These are phyloP conservation scores for Alosa sapidissima DNA, from an alignment of 2,797 vertebrate genomes.

Conservation along the genomic window DNA sequence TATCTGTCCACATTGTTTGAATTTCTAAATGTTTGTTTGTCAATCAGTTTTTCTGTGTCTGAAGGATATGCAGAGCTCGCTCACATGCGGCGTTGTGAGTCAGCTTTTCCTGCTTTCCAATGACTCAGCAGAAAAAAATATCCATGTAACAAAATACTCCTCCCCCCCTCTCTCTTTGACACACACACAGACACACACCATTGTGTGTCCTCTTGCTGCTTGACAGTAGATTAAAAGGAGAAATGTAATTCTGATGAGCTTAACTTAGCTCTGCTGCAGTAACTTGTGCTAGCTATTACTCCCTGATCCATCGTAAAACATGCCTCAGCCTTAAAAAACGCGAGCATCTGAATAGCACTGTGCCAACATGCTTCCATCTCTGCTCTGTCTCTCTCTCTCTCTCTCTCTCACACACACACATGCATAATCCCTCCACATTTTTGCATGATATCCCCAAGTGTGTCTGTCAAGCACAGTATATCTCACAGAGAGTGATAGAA, in stretches of 20 bases:
- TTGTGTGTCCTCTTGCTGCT: background rate
- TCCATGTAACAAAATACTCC: background rate
- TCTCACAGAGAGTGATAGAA: background rate
- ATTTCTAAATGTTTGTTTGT: background rate
- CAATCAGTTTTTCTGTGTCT: background rate
- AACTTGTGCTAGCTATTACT: background rate
- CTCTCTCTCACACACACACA: background rate
- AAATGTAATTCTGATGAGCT: conserved; percentile 7
- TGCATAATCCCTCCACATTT: background rate
- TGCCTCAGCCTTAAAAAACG: background rate
- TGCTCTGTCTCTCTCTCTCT: background rate
- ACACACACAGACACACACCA: background rate
- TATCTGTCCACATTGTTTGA: background rate
- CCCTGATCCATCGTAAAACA: background rate
- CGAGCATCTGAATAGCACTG: background rate
- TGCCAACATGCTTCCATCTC: background rate
- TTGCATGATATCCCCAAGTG: background rate
- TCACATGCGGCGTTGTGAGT: background rate
- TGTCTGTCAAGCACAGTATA: background rate
- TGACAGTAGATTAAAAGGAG: background rate
- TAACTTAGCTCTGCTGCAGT: background rate
- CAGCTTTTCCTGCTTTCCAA: background rate
- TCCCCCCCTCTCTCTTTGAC: background rate
- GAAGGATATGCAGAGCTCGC: background rate
- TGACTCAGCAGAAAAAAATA: conserved; percentile 4